Evolutionary conservation across 2,113 vertebrate species (phyloP).

Genomic region (Seriola rivoliana): DNA sequence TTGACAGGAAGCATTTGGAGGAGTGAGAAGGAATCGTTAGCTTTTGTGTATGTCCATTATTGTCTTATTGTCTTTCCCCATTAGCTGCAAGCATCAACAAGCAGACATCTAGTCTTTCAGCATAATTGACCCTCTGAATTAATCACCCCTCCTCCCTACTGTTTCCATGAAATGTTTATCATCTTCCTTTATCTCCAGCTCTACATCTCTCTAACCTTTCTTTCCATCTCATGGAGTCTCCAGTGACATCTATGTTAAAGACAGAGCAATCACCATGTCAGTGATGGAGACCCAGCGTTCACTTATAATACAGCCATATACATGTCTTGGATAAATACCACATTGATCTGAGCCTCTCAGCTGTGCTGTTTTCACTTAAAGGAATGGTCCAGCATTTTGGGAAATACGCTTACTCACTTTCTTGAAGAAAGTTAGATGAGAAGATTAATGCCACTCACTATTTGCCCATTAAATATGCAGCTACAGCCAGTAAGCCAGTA

Average conservation of each 20-base stretch:
- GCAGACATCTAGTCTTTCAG: constrained; percentile 58
- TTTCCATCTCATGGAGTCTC: constrained; percentile 62
- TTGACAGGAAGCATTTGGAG: constrained; percentile 71
- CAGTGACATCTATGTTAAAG: constrained; percentile 49
- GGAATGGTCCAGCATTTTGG: neutral
- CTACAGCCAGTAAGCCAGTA: neutral
- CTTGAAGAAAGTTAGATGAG: neutral
- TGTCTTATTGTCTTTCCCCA: constrained; percentile 71
- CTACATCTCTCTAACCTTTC: constrained; percentile 25
- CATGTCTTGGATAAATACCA: constrained; percentile 6
- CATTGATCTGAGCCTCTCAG: constrained; percentile 34
- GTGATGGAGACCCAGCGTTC: constrained; percentile 31
- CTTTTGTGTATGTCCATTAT: constrained; percentile 71
- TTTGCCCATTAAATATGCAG: constrained; percentile 1
- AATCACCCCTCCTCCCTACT: constrained; percentile 55
- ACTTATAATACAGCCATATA: constrained; percentile 55
- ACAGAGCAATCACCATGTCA: constrained; percentile 43
- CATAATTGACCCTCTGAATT: constrained; percentile 73
- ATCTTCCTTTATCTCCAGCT: constrained; percentile 44
- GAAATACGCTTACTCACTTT: neutral
- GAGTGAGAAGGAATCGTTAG: constrained; percentile 54
- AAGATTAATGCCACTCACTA: constrained; percentile 5
- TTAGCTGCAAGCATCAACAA: constrained; percentile 72
- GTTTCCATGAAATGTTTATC: constrained; percentile 73
- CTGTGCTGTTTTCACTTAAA: constrained; percentile 5